phyloP scores from a whole-genome alignment of 2,797 vertebrate species.

The Siniperca scherzeri region DNA sequence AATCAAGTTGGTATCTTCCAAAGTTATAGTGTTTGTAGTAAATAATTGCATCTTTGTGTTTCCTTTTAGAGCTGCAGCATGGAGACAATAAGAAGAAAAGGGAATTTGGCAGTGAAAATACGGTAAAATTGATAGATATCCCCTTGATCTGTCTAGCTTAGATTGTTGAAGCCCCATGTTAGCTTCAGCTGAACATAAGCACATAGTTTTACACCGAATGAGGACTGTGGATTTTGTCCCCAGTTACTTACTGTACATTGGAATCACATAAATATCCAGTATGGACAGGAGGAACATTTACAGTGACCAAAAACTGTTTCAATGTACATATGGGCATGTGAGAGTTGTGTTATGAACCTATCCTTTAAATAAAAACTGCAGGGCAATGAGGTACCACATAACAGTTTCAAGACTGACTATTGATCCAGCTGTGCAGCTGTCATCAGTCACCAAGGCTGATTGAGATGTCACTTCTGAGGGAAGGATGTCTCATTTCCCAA shows the following conservation, averaged over 20 bases:
- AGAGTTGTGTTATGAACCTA: background rate
- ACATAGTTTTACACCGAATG: background rate
- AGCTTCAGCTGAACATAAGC: background rate
- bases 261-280: background rate
- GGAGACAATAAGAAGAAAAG: background rate
- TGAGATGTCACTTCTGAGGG: background rate
- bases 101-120: background rate
- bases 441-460: background rate
- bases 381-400: background rate
- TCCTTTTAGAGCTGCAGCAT: constrained; percentile 3
- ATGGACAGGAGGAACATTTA: background rate
- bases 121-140: background rate
- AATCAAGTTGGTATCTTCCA: background rate
- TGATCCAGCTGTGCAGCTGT: background rate
- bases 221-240: background rate
- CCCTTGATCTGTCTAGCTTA: background rate
- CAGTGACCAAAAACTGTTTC: background rate
- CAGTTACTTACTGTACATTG: background rate
- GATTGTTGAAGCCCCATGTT: background rate
- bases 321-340: background rate
- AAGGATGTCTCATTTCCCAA: background rate
- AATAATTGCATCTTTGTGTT: background rate
- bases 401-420: no score
- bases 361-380: background rate
- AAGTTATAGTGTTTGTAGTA: background rate